These are phyloP conservation scores for Euura lappo DNA, from an alignment of 1,140 invertebrate genomes.

Conservation along the genomic window DNA sequence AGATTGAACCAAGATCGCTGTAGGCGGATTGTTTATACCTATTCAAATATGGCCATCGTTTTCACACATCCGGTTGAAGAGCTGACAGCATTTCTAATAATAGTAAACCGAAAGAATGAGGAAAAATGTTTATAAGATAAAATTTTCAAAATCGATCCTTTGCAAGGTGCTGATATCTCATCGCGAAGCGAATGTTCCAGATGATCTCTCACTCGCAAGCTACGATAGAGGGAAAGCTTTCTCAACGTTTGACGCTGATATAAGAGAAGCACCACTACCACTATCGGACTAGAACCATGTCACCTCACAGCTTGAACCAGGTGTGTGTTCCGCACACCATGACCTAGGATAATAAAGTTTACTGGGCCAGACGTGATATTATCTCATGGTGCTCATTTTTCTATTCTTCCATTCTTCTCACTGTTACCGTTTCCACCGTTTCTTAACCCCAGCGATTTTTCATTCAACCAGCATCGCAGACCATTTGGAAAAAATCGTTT, in stretches of 20 bases:
- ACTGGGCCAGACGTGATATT: not conserved
- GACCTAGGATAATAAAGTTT: constrained; percentile 7
- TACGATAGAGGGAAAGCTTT: not conserved
- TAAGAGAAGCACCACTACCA: not conserved
- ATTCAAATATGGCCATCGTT: no score
- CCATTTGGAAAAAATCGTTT: no score
- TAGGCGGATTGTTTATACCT: no score
- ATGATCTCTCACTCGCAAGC: no score
- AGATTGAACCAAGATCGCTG: no score
- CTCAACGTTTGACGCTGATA: not conserved
- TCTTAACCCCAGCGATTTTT: not conserved
- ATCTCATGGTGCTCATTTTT: not conserved
- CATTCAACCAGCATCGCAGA: not conserved
- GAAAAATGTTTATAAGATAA: no score
- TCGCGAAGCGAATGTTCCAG: no score
- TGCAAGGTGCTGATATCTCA: no score
- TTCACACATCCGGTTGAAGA: no score
- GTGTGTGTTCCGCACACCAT: not conserved
- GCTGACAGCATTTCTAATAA: no score
- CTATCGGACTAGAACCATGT: not conserved
- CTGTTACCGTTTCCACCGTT: not conserved
- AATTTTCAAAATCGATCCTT: no score
- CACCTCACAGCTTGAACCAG: not conserved
- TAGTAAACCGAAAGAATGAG: no score
- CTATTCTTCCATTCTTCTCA: not conserved